Conservation (phyloP, 2,113 vertebrate genomes). For the Megalops atlanticus region DNA sequence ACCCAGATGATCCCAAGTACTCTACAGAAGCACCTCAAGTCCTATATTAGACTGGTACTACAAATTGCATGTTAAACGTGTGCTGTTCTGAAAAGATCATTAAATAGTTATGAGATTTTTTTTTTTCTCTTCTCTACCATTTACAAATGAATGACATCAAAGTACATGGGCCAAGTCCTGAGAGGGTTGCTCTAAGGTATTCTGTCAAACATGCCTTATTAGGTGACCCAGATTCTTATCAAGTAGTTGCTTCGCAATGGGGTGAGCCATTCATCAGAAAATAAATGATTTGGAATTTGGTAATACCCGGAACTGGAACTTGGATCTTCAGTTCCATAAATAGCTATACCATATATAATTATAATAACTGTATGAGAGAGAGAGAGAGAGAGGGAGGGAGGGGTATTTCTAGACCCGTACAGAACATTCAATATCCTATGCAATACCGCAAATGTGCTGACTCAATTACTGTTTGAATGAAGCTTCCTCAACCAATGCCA, state of each 20-base stretch:
- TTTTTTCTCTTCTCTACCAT: not conserved
- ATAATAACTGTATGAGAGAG: too few relatives aligned
- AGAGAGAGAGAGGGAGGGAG: too few relatives aligned
- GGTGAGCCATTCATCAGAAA: not conserved
- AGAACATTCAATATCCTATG: too few relatives aligned
- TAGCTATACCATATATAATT: too few relatives aligned
- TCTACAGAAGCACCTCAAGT: too few relatives aligned
- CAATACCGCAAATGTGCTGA: too few relatives aligned
- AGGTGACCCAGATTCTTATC: not conserved
- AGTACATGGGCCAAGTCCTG: not conserved
- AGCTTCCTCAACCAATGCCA: too few relatives aligned
- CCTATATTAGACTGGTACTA: not conserved
- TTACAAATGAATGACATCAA: not conserved
- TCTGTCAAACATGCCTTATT: not conserved
- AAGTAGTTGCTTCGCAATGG: not conserved
- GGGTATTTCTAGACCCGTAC: too few relatives aligned
- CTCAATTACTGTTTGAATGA: too few relatives aligned
- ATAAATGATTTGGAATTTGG: not conserved
- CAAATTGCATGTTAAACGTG: not conserved
- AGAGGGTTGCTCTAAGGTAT: not conserved
- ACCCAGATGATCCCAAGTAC: too few relatives aligned
- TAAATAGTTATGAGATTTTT: not conserved
- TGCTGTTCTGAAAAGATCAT: not conserved
- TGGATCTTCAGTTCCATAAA: too few relatives aligned
- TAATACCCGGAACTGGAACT: too few relatives aligned